These are phyloP conservation scores for Epirrita christyi DNA, from an alignment of 2,888 invertebrate species.

Conservation along the genomic window DNA sequence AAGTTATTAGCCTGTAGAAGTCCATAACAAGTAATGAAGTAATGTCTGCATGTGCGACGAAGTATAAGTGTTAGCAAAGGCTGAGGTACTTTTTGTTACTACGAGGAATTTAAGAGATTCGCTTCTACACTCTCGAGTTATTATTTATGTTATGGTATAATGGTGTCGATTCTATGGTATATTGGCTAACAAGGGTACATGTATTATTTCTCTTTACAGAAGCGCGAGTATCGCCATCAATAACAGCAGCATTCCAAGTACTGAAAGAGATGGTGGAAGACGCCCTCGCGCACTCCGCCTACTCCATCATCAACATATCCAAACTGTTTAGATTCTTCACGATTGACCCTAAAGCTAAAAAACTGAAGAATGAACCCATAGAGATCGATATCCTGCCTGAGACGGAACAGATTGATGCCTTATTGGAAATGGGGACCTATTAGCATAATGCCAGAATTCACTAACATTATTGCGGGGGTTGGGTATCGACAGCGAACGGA, in stretches of 20 bases:
- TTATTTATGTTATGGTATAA: no score
- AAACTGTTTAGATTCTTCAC: slow-evolving; percentile 82
- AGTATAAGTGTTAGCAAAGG: no score
- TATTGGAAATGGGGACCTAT: slow-evolving; percentile 73
- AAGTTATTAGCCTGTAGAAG: background rate
- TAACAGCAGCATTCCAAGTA: slow-evolving; percentile 84
- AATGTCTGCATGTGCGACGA: no score
- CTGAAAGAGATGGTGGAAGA: slow-evolving; percentile 88
- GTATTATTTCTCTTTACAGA: slow-evolving; percentile 69
- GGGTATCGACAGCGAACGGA: no score
- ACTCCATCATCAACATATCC: slow-evolving; percentile 87
- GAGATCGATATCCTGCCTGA: slow-evolving; percentile 77
- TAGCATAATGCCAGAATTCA: slow-evolving; percentile 33
- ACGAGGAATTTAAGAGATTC: no score
- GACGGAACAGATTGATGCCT: slow-evolving; percentile 76
- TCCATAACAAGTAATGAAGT: no score
- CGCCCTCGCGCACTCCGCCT: slow-evolving; percentile 87
- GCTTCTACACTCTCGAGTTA: no score
- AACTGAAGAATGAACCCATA: slow-evolving; percentile 60
- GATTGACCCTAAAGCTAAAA: slow-evolving; percentile 60
- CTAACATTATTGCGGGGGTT: background rate
- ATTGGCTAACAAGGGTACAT: background rate
- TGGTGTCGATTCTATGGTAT: no score
- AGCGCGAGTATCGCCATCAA: slow-evolving; percentile 74
- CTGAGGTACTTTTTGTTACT: no score